These are phyloP conservation scores for Ceyx margarethae DNA, from an alignment of 2,113 vertebrate species.

Conservation along the genomic window DNA sequence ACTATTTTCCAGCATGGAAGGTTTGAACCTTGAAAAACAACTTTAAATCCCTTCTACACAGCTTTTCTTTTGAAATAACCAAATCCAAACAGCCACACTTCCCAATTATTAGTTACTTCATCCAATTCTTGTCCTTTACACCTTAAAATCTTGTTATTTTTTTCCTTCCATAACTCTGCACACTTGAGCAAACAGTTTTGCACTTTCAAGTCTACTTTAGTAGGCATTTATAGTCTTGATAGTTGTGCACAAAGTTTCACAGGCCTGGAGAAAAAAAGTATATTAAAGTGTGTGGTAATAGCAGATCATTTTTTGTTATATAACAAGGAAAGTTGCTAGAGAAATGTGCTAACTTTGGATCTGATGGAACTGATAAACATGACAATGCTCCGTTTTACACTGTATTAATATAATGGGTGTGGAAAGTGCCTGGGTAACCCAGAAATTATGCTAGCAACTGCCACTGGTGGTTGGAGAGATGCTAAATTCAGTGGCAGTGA, in stretches of 20 bases:
- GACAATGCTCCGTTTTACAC: neutral
- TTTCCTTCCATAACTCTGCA: neutral
- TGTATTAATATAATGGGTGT: neutral
- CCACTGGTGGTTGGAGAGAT: neutral
- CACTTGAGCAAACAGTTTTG: neutral
- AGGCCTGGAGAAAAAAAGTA: neutral
- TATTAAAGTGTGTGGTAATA: neutral
- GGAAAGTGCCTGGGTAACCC: constrained; percentile 16
- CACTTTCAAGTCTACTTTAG: neutral
- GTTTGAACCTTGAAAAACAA: neutral
- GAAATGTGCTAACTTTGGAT: neutral
- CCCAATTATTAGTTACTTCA: neutral
- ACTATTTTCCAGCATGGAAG: neutral
- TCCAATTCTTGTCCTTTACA: neutral
- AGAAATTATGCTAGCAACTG: constrained; percentile 15
- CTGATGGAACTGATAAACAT: constrained; percentile 17
- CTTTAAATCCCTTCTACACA: neutral
- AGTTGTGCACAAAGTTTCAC: neutral
- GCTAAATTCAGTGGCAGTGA: constrained; percentile 34
- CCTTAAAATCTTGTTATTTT: neutral
- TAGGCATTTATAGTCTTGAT: neutral
- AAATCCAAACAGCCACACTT: neutral
- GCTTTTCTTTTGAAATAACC: neutral
- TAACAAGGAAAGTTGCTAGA: neutral
- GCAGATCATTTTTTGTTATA: neutral